A percentile compares a stretch with the other conserved stretches of the same genome.
Conservation (phyloP, 2,113 vertebrate species). For the Oostethus manadensis region DNA sequence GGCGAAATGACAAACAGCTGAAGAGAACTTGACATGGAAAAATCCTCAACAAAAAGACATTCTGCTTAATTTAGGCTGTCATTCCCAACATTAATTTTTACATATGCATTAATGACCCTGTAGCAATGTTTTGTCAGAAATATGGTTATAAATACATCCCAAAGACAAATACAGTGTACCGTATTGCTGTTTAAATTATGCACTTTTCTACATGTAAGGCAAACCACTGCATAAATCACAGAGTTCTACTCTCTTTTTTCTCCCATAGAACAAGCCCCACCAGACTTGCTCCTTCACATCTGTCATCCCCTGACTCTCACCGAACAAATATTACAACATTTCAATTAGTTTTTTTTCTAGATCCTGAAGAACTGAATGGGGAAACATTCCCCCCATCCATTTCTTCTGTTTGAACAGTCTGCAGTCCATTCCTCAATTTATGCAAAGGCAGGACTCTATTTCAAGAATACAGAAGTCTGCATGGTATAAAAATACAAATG, state of each 20-base stretch:
- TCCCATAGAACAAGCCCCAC: background rate
- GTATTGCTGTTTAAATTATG: background rate
- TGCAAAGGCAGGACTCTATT: slow-evolving; percentile 45
- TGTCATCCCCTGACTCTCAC: slow-evolving; percentile 36
- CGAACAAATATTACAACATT: slow-evolving; percentile 45
- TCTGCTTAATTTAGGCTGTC: background rate
- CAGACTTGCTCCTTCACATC: slow-evolving; percentile 15
- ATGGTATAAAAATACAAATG: slow-evolving; percentile 31
- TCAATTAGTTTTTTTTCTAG: slow-evolving; percentile 48
- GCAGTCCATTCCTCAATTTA: slow-evolving; percentile 43
- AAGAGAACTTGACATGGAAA: background rate
- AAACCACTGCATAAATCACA: background rate
- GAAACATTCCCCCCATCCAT: slow-evolving; percentile 19
- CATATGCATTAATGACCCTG: background rate
- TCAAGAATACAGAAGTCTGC: slow-evolving; percentile 38
- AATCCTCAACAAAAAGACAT: background rate
- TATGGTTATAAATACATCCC: background rate
- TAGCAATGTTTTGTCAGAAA: background rate
- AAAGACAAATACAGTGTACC: background rate
- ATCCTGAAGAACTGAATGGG: slow-evolving; percentile 40
- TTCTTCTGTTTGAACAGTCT: slow-evolving; percentile 63
- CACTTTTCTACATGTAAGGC: background rate
- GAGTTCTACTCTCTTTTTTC: background rate
- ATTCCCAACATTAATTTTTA: background rate
- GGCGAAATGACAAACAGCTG: background rate